Base-by-base conservation (phyloP, 30 jellyfish, hydroid and myxozoan species). In the Aurelia coerulea region DNA sequence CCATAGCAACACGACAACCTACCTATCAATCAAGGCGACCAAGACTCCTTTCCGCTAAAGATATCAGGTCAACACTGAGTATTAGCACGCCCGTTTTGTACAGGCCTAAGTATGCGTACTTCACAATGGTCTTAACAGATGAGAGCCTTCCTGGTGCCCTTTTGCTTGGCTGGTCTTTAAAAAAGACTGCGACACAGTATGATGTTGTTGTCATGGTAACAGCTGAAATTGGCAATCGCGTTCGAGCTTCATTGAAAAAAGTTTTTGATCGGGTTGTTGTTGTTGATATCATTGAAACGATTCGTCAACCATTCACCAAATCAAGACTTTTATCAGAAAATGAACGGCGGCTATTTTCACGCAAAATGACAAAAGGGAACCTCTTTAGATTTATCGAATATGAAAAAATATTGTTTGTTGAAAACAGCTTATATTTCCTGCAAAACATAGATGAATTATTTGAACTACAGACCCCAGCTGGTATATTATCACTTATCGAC, bases 361-460 rank as follows among this genome's bases (percentile, higher is more conserved):
- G 74, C 17, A 41, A 66, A 65, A 77, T 86, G 89, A 76, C 95
- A 10, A 86, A 76, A 66, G 68, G 80, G 64, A 86, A 86, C 68
- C 62, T 86, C n/a, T 86, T 86, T 75, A 79, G 68, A 69, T 86
- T 86, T 34, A 86, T 86, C 9, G 95, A 86, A 50, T 86, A 86
- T 78, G 81, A 86, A 35, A 86, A 86, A 46, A 68, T 76, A 18
- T 54, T 86, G 34, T 76, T 33, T 33, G 46, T 86, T 5, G 95
- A 86, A 4, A 54, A 54, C 58, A 76, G 86, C 60, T 10, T 72
- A 10, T 67, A 67, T 34, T 42, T 60, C 52, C 19, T 59, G 35
- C 68, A 79, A n/a, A 86, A 86, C 81, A 66, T 86, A 17, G 95
- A 86, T 65, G 95, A 76, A 15, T 49, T 86, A n/a, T 86, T 86